Percentiles rank a stretch among this genome's conserved stretches.
Evolutionary conservation across 1,140 invertebrate genomes (phyloP).

Genomic region (Eueides isabella): DNA sequence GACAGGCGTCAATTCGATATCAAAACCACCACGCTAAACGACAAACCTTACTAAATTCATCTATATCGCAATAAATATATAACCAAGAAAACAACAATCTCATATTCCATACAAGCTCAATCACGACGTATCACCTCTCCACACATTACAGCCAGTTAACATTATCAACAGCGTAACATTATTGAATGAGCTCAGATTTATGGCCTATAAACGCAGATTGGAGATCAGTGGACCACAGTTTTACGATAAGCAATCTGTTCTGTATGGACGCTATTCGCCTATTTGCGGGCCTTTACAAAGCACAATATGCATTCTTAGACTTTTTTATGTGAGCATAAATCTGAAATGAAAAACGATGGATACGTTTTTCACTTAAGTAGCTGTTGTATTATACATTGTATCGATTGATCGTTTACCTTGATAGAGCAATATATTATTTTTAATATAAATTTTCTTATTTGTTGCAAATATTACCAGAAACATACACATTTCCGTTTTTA

Average conservation of each 20-base stretch:
- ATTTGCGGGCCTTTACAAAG: conserved; percentile 53
- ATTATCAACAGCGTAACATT: conserved; percentile 70
- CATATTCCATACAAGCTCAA: conserved; percentile 32
- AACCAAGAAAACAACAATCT: background rate
- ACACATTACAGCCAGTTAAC: conserved; percentile 68
- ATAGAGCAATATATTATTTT: background rate
- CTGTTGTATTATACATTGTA: background rate
- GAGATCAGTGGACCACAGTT: conserved; percentile 72
- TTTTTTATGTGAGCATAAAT: conserved; percentile 76
- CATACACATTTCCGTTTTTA: no score
- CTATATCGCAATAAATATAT: no score
- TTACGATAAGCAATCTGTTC: conserved; percentile 77
- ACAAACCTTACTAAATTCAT: no score
- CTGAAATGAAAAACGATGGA: conserved; percentile 60
- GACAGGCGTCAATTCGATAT: no score
- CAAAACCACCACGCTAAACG: no score
- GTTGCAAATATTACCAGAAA: no score
- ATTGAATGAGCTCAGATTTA: conserved; percentile 71
- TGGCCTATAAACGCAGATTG: conserved; percentile 75
- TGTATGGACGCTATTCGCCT: conserved; percentile 53
- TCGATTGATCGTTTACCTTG: background rate
- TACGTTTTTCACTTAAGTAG: conserved; percentile 35
- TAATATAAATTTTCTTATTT: no score
- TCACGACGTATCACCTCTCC: conserved; percentile 52
- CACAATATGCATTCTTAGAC: conserved; percentile 74